Evolutionary conservation across 92 coral and sea anemone species (phyloP), one percentile per base, ranked within the genome.

Genomic region (Heteractis magnifica): DNA sequence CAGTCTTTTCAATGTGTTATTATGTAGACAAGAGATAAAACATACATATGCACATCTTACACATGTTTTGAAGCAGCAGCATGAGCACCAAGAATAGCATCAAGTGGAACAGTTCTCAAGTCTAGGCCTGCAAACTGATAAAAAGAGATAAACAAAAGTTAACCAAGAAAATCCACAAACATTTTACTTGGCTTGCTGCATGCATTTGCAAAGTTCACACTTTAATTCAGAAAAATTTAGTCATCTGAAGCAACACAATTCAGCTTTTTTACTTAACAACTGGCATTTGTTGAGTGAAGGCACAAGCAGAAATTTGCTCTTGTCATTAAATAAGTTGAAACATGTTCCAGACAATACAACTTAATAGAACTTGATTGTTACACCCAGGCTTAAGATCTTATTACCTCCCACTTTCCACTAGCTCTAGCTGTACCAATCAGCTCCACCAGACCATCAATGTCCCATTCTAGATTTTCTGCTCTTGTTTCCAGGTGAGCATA

Each of bases 351-450:
- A 9, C 10, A 34, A 34, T 34, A 34, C 1, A 2, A 34, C 44
- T 34, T 34, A 34, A 34, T 34, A 34, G 44, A 34, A 34, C 44
- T 34, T 34, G 44, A 34, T 34, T 34, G 44, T 34, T 34, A 34
- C 44, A 34, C 44, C 44, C 44, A 34, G 44, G 44, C 3, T 34
- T 34, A 34, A 12, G 18, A 59, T 6, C 15, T 0, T 34, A 86
- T 49, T 65, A 94, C 99, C 98, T 97, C 97, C 94, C 98, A 92
- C 88, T 94, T 97, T 51, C 99, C 98, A 56, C 97, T 95, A 52
- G 99, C 99, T 85, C 95, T 90, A 15, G 96, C 97, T 52, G 90
- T 95, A 12, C 99, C 99, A 81, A 97, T 91, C 79, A 97, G 86
- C 70, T 94, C 83, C 10, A 97, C 92, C 51, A 97, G 91, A 65